These are phyloP conservation scores for Psococerastis gibbosa DNA, from an alignment of 2,888 invertebrate species.

Conservation along the genomic window DNA sequence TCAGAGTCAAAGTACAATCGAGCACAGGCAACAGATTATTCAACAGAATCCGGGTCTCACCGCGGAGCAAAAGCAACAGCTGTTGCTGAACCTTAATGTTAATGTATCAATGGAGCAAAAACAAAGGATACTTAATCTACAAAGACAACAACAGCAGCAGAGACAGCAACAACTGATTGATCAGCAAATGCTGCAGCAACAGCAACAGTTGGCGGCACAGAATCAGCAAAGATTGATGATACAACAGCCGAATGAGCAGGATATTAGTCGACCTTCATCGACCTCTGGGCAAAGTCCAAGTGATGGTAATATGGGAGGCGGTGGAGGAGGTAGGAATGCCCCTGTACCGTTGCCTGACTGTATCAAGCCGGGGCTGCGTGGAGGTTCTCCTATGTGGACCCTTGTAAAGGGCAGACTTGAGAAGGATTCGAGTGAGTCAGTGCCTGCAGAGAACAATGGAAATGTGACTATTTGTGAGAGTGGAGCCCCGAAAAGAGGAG, in stretches of 20 bases:
- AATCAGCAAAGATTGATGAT: constrained; percentile 15
- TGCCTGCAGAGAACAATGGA: no score
- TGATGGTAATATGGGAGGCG: constrained; percentile 23
- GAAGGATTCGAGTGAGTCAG: no score
- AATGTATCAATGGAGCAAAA: constrained; percentile 8
- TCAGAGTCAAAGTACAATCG: no score
- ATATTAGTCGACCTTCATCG: background rate
- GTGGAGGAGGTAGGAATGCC: constrained; percentile 35
- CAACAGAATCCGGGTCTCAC: constrained; percentile 23
- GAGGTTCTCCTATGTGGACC: constrained; percentile 23
- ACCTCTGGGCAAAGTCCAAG: constrained; percentile 29
- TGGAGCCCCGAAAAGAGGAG: no score
- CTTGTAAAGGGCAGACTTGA: constrained; percentile 22
- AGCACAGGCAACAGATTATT: constrained; percentile 23
- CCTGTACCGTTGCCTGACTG: constrained; percentile 40
- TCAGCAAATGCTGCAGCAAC: constrained; percentile 17
- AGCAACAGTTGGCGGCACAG: constrained; percentile 16
- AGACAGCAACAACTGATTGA: constrained; percentile 15
- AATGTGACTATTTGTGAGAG: no score
- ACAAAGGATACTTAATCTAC: constrained; percentile 12
- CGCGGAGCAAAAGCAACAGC: constrained; percentile 23
- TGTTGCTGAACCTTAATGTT: constrained; percentile 10
- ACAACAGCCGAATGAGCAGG: background rate
- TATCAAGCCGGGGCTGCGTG: constrained; percentile 34
- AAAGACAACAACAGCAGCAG: constrained; percentile 14